Percentiles rank a stretch among this genome's conserved stretches.
These are phyloP conservation scores for Solenopsis invicta DNA, from an alignment of 1,140 invertebrate species.

Conservation along the genomic window DNA sequence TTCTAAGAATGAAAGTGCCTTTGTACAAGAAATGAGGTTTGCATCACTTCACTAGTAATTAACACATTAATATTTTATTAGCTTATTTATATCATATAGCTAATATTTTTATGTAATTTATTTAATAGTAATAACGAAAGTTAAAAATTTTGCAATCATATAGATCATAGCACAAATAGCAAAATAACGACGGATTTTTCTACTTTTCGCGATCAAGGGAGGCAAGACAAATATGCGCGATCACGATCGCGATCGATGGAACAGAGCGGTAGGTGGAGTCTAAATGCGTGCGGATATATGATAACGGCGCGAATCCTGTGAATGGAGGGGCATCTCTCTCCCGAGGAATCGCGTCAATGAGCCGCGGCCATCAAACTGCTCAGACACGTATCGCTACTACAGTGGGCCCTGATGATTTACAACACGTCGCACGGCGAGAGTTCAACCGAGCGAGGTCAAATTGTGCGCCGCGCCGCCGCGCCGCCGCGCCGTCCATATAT, in stretches of 20 bases:
- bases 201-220: neutral
- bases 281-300: constrained; percentile 60
- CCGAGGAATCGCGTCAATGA: constrained; percentile 82
- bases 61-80: neutral
- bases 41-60: neutral
- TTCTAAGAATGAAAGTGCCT: neutral
- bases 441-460: constrained; percentile 76
- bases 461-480: constrained; percentile 15
- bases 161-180: neutral
- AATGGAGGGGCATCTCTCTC: constrained; percentile 78
- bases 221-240: constrained; percentile 7
- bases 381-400: constrained; percentile 80
- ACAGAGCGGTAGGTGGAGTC: constrained; percentile 23
- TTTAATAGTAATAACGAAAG: neutral
- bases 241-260: constrained; percentile 5
- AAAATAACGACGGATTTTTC: neutral
- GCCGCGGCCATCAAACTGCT: constrained; percentile 82
- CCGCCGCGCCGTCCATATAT: constrained; percentile 15
- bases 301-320: constrained; percentile 73
- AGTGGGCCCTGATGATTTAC: constrained; percentile 81
- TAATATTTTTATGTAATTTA: constrained; percentile 9
- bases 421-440: constrained; percentile 80
- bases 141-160: neutral
- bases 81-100: neutral
- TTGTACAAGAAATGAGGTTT: neutral